Evolutionary conservation across 2,113 vertebrate genomes (phyloP).

Genomic region (Tachuris rubrigastra): DNA sequence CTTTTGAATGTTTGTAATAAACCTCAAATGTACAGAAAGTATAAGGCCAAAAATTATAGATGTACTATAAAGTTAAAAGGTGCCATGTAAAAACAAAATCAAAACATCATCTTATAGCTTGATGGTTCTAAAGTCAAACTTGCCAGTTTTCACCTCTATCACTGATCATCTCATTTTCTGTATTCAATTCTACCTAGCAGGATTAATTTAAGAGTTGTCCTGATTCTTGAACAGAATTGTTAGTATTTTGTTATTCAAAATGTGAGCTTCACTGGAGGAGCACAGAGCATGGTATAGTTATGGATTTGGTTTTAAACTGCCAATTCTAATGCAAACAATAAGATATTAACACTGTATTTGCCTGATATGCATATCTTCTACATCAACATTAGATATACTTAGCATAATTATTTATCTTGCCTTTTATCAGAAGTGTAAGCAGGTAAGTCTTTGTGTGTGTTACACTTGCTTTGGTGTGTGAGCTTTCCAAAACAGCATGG

Average conservation of each 20-base stretch:
- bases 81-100: neutral
- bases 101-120: neutral
- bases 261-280: neutral
- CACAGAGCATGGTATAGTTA: neutral
- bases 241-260: neutral
- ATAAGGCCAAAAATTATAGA: neutral
- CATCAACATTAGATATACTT: neutral
- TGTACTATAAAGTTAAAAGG: neutral
- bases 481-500: neutral
- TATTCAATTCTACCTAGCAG: neutral
- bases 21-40: neutral
- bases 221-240: neutral
- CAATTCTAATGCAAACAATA: neutral
- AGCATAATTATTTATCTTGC: neutral
- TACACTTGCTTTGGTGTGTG: neutral
- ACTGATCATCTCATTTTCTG: neutral
- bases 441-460: neutral
- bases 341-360: neutral
- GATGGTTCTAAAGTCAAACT: neutral
- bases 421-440: slow-evolving; percentile 11
- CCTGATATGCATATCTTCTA: neutral
- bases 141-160: neutral
- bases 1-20: neutral
- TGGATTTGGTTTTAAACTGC: neutral
- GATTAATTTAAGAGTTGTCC: neutral